These are phyloP conservation scores for Melipona quadrifasciata DNA, from an alignment of 1,140 invertebrate genomes.

Conservation along the genomic window DNA sequence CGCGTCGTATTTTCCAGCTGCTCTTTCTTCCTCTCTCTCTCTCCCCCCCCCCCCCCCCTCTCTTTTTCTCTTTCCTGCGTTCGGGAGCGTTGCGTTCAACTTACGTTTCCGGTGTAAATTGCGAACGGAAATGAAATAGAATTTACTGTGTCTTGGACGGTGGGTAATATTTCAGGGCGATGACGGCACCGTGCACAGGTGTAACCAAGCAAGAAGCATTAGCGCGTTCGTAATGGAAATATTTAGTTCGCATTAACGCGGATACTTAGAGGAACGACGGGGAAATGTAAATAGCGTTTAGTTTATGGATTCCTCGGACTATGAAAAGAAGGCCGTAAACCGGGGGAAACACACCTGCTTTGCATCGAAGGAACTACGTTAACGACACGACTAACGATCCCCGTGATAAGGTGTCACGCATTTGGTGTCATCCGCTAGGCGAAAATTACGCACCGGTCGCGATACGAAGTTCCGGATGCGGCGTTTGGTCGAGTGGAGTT, in stretches of 20 bases:
- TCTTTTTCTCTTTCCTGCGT: neutral
- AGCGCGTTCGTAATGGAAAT: conserved; percentile 43
- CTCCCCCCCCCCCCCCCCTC: neutral
- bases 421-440: neutral
- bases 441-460: conserved; percentile 1
- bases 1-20: neutral
- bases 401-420: neutral
- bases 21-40: neutral
- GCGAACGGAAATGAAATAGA: conserved; percentile 47
- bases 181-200: conserved; percentile 29
- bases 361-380: conserved; percentile 15
- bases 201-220: conserved; percentile 36
- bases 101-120: conserved; percentile 9
- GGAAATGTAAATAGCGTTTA: conserved; percentile 38
- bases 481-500: neutral
- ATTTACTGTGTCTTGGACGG: conserved; percentile 46
- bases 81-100: neutral
- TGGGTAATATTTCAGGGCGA: conserved; percentile 22
- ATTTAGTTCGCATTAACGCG: conserved; percentile 50
- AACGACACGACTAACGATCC: conserved; percentile 27
- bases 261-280: conserved; percentile 6
- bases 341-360: neutral
- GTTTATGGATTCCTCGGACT: conserved; percentile 24
- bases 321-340: conserved; percentile 17
- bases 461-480: neutral